phyloP scores from a whole-genome alignment of 2,113 vertebrate species.

The Pogonocichla stellata region DNA sequence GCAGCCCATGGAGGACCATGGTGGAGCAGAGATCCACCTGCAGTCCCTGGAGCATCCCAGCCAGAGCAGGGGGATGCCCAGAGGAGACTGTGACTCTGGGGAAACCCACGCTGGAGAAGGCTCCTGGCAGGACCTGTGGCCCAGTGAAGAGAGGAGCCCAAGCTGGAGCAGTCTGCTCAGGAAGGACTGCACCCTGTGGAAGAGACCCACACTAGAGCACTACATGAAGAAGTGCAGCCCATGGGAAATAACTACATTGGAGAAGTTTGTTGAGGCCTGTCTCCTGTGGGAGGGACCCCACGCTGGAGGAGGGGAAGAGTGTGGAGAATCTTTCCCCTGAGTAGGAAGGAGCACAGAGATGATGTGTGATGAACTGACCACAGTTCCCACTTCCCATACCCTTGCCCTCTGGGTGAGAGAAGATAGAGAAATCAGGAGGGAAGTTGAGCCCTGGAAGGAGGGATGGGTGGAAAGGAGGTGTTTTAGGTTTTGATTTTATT shows the following conservation, averaged over 20 bases:
- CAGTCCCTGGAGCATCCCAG: not conserved
- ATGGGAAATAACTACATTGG: not conserved
- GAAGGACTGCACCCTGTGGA: not conserved
- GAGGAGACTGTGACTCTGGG: not conserved
- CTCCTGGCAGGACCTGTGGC: not conserved
- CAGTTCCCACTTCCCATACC: not conserved
- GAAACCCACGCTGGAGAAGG: rapidly evolving
- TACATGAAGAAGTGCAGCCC: not conserved
- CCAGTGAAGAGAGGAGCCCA: not conserved
- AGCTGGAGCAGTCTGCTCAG: not conserved
- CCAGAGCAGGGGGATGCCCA: too few species aligned
- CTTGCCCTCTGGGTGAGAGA: rapidly evolving
- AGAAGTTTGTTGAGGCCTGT: not conserved
- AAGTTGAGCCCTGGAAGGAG: not conserved
- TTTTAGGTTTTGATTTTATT: not conserved
- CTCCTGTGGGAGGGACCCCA: not conserved
- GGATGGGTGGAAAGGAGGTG: not conserved
- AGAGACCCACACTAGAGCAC: not conserved
- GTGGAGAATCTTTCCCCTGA: not conserved
- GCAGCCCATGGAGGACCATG: rapidly evolving
- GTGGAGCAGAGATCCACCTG: not conserved
- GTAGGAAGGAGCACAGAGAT: not conserved
- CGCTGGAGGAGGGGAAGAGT: rapidly evolving
- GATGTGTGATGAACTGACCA: not conserved
- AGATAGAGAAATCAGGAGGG: not conserved